Conservation (phyloP, 2,888 invertebrate species). For the Melanchra persicariae region DNA sequence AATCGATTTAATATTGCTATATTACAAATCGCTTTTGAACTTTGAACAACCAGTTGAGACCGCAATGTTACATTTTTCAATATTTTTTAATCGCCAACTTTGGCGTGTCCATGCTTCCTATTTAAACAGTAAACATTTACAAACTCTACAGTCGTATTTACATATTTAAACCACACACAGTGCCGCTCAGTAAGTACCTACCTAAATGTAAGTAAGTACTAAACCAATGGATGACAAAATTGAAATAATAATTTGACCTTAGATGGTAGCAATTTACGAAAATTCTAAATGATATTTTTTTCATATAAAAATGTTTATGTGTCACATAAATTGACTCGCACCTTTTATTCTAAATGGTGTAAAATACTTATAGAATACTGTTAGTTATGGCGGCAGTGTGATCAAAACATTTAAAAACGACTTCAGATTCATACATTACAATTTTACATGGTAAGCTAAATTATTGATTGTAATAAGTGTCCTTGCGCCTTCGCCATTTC, state of each 20-base stretch:
- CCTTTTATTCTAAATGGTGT: constrained; percentile 43
- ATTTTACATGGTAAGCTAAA: constrained; percentile 56
- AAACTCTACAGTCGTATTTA: constrained; percentile 55
- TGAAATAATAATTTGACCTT: constrained; percentile 36
- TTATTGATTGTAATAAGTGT: constrained; percentile 43
- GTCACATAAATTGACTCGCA: constrained; percentile 20
- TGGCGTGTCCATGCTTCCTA: constrained; percentile 64
- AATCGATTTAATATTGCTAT: constrained; percentile 88
- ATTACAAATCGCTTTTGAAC: constrained; percentile 88
- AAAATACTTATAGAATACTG: constrained; percentile 59
- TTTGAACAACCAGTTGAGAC: constrained; percentile 86
- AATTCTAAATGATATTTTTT: constrained; percentile 12
- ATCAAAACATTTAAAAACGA: constrained; percentile 57
- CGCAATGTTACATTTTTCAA: constrained; percentile 77
- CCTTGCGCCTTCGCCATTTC: constrained; percentile 42
- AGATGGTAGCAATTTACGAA: constrained; percentile 13
- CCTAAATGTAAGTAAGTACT: constrained; percentile 10
- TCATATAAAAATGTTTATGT: constrained; percentile 29
- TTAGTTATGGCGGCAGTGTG: constrained; percentile 29
- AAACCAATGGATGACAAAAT: constrained; percentile 21
- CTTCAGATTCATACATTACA: constrained; percentile 51
- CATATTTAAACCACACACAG: constrained; percentile 58
- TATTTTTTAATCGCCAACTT: constrained; percentile 52
- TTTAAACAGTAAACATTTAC: constrained; percentile 69
- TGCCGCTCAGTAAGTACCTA: constrained; percentile 25